Evolutionary conservation across 2,113 vertebrate species (phyloP), one percentile per base, ranked within the genome.

Genomic region (Petaurus breviceps): DNA sequence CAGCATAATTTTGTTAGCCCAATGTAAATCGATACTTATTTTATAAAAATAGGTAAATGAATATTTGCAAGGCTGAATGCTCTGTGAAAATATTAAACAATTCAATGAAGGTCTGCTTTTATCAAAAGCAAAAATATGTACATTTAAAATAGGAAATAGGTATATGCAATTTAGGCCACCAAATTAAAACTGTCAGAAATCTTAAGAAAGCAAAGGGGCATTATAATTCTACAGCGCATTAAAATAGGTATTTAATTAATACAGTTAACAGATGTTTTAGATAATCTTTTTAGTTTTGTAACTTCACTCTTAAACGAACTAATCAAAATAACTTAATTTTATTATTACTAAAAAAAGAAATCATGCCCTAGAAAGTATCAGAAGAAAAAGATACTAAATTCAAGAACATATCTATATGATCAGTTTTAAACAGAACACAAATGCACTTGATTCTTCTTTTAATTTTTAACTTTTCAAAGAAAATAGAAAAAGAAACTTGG

Each of bases 321-420:
- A 95, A 43, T 43, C 31, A 14, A 95, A 94, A 28, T 57, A 31
- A 68, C 5, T 91, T 92, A 92, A 94, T 49, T 92, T 94, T 91
- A 53, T 89, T 93, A 92, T 94, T 91, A 26, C 95, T 95, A 96
- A 96, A n/a, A 19, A 90, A 96, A 95, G 49, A 61, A 97, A 53
- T 19, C 51, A 91, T 22, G 12, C 43, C 96, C 1, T 26, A 94
- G 47, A 95, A 96, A 96, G n/a, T 92, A 77, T 28, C 31, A 94
- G 89, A 96, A 95, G 92, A 23, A 95, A 94, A 96, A 91, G 26
- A 8, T 46, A 49, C 0, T 51, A 25, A 47, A 95, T 43, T 26
- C 92, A 31, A 96, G 2, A 89, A 19, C 10, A 92, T 0, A 89
- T 2, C 25, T 89, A 53, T 37, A 37, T 37, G 31, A 68, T 92